These are phyloP conservation scores for Sacculina carcini DNA, from an alignment of 2,888 invertebrate species.

Conservation along the genomic window DNA sequence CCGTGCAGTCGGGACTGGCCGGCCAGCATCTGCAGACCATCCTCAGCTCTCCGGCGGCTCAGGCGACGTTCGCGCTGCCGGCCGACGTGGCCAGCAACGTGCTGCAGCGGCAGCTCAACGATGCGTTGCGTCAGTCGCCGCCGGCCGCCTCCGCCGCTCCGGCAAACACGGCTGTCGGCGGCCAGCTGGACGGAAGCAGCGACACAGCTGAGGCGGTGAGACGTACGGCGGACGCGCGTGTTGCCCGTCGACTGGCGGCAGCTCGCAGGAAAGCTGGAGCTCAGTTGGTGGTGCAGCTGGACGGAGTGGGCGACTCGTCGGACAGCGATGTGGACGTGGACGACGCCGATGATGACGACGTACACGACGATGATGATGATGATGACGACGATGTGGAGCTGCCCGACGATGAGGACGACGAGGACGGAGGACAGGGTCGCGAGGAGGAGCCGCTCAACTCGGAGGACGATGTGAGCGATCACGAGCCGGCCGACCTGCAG, in stretches of 20 bases:
- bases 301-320: not conserved
- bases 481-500: conserved; percentile 68
- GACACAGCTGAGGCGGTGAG: not conserved
- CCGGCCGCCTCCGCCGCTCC: not conserved
- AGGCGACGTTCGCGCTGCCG: conserved; percentile 13
- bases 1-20: conserved; percentile 12
- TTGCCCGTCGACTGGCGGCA: not conserved
- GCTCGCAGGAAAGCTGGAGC: conserved; percentile 8
- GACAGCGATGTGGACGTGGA: conserved; percentile 24
- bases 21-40: conserved; percentile 13
- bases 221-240: not conserved
- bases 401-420: conserved; percentile 12
- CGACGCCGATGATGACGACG: conserved; percentile 31
- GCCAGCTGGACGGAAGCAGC: conserved; percentile 1
- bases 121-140: conserved; percentile 10
- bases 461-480: conserved; percentile 81
- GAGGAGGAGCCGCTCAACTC: conserved; percentile 72
- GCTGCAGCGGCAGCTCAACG: conserved; percentile 13
- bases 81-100: conserved; percentile 6
- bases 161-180: not conserved
- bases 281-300: not conserved
- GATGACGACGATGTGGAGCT: conserved; percentile 23
- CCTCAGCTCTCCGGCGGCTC: conserved; percentile 12
- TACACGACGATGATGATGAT: conserved; percentile 24
- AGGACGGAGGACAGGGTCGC: conserved; percentile 24